A percentile compares a stretch with the other conserved stretches of the same genome.
Evolutionary conservation across 2,888 invertebrate species (phyloP).

Genomic region (Diplazon laetatorius): DNA sequence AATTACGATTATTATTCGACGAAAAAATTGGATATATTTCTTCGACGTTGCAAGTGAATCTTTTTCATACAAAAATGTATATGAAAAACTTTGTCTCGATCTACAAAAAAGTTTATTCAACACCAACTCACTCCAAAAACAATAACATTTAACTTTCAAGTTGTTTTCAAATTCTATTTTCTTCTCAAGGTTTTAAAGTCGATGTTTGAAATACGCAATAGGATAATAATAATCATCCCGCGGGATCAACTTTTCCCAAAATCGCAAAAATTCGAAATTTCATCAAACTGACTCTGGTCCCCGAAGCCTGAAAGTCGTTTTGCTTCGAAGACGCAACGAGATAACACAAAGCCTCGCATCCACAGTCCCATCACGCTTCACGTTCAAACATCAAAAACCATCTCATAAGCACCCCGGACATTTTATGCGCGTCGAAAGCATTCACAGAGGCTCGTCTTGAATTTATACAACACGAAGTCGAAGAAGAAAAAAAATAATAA

Average conservation of each 20-base stretch:
- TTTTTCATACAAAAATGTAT: neutral
- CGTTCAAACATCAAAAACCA: neutral
- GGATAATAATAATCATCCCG: too few species aligned
- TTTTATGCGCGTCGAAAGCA: neutral
- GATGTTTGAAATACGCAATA: too few species aligned
- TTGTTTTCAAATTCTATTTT: too few species aligned
- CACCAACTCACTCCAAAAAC: too few species aligned
- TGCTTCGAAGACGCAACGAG: neutral
- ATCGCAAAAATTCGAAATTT: too few species aligned
- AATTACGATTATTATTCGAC: neutral
- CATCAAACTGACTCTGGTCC: too few species aligned
- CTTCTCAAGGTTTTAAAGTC: too few species aligned
- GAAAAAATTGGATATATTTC: neutral
- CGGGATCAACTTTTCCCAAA: too few species aligned
- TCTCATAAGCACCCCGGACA: conserved; percentile 5
- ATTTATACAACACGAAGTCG: neutral
- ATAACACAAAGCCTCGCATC: neutral
- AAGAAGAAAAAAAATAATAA: neutral
- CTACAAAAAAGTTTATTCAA: too few species aligned
- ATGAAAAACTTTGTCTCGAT: too few species aligned
- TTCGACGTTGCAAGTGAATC: neutral
- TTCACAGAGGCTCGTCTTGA: neutral
- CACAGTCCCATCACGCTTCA: neutral
- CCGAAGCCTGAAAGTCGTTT: neutral
- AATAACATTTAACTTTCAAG: too few species aligned